These are phyloP conservation scores for Belonocnema kinseyi DNA, from an alignment of 1,140 invertebrate genomes.

Conservation along the genomic window DNA sequence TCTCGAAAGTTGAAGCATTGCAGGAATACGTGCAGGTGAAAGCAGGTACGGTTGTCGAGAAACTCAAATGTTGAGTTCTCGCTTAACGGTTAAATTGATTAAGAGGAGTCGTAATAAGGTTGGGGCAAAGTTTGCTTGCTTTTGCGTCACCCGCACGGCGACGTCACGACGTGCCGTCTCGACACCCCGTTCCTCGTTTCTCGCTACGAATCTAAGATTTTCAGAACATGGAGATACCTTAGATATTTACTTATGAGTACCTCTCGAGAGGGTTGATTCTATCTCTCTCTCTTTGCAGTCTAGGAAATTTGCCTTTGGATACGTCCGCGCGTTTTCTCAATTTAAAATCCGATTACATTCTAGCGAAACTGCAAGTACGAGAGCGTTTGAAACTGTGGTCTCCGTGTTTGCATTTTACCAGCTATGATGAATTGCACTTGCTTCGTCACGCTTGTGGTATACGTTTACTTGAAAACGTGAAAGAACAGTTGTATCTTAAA, in stretches of 20 bases:
- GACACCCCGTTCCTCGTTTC: conserved; percentile 43
- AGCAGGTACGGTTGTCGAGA: conserved; percentile 47
- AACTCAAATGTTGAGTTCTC: conserved; percentile 69
- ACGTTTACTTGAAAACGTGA: neutral
- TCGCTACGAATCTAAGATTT: conserved; percentile 44
- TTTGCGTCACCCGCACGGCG: conserved; percentile 42
- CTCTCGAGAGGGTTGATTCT: neutral
- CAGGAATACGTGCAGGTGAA: conserved; percentile 48
- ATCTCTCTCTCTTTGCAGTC: neutral
- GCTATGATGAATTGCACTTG: conserved; percentile 20
- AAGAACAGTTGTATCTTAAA: conserved; percentile 1
- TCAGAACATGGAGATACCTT: conserved; percentile 34
- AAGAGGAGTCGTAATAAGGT: conserved; percentile 69
- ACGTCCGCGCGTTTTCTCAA: conserved; percentile 15
- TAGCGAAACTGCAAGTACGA: conserved; percentile 10
- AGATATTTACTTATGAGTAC: neutral
- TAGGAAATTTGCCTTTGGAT: neutral
- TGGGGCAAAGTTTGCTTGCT: conserved; percentile 62
- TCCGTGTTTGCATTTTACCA: conserved; percentile 10
- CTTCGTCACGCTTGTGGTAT: conserved; percentile 1
- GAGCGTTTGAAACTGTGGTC: conserved; percentile 7
- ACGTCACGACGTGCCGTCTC: conserved; percentile 17
- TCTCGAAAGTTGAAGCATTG: neutral
- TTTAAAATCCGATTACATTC: conserved; percentile 26
- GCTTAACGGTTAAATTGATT: conserved; percentile 69